phyloP scores from a whole-genome alignment of 2,113 vertebrate genomes.

The Platysteira castanea region DNA sequence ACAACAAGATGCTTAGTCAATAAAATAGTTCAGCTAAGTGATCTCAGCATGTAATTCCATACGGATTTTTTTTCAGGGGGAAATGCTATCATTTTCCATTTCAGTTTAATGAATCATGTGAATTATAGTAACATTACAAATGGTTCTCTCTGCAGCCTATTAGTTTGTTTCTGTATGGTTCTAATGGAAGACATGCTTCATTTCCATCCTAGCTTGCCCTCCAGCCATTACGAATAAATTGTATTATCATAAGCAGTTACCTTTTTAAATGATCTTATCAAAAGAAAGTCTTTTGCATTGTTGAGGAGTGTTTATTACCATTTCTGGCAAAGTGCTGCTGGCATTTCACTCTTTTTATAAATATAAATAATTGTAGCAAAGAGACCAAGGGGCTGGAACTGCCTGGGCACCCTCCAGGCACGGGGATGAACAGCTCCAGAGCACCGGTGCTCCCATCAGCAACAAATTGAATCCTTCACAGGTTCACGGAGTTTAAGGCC shows the following conservation, averaged over 20 bases:
- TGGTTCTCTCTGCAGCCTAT: slow-evolving; percentile 96
- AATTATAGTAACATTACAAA: slow-evolving; percentile 99
- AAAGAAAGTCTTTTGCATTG: slow-evolving; percentile 74
- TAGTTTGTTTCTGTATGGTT: slow-evolving; percentile 99
- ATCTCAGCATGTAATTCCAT: slow-evolving; percentile 85
- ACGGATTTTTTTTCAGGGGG: slow-evolving; percentile 84
- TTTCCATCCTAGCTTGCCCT: slow-evolving; percentile 86
- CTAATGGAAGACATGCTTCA: slow-evolving; percentile 96
- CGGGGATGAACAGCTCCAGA: neutral
- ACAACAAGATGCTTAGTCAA: slow-evolving; percentile 89
- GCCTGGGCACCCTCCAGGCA: neutral
- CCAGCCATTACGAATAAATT: slow-evolving; percentile 89
- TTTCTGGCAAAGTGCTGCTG: slow-evolving; percentile 73
- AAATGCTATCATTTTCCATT: slow-evolving; percentile 95
- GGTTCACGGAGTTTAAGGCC: neutral
- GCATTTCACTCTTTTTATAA: slow-evolving; percentile 8
- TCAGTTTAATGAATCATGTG: slow-evolving; percentile 99
- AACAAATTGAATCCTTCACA: neutral
- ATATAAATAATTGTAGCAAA: slow-evolving; percentile 23
- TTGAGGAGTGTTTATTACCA: slow-evolving; percentile 76
- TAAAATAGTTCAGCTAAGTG: slow-evolving; percentile 88
- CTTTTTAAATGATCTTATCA: slow-evolving; percentile 84
- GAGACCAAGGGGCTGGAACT: neutral
- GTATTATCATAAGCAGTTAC: slow-evolving; percentile 92
- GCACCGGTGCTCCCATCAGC: neutral